These are phyloP conservation scores for Galerucella calmariensis DNA, from an alignment of 2,888 invertebrate genomes.

Conservation along the genomic window DNA sequence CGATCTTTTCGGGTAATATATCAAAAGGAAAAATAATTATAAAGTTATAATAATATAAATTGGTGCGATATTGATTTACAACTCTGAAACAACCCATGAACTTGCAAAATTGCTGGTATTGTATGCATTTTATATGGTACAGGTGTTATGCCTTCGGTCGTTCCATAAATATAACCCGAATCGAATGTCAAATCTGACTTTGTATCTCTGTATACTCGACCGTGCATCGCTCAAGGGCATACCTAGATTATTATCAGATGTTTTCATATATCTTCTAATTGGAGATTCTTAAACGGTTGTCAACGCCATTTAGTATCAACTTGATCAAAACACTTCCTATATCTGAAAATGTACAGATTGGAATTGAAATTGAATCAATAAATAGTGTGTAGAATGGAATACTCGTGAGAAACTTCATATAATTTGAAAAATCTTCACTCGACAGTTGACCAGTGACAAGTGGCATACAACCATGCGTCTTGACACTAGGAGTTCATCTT, in stretches of 20 bases:
- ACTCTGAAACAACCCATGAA: constrained; percentile 14
- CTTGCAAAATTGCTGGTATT: constrained; percentile 9
- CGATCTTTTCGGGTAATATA: no score
- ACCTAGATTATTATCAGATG: constrained; percentile 18
- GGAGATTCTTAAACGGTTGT: constrained; percentile 24
- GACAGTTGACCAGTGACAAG: no score
- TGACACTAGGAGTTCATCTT: no score
- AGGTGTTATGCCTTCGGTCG: constrained; percentile 24
- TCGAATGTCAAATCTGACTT: constrained; percentile 21
- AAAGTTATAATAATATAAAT: background rate
- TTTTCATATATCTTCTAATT: constrained; percentile 19
- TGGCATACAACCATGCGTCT: no score
- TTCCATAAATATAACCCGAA: constrained; percentile 28
- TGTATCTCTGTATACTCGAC: background rate
- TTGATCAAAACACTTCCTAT: background rate
- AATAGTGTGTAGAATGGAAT: no score
- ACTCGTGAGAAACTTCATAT: no score
- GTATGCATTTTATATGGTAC: constrained; percentile 19
- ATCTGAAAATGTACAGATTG: background rate
- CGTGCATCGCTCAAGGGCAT: constrained; percentile 8
- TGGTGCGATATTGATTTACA: constrained; percentile 17
- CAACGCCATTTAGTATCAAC: constrained; percentile 10
- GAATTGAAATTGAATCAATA: no score
- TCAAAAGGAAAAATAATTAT: no score
- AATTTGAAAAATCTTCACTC: no score